These are phyloP conservation scores for Tolypeutes matacus DNA, from an alignment of 2,797 vertebrate species.

Conservation along the genomic window DNA sequence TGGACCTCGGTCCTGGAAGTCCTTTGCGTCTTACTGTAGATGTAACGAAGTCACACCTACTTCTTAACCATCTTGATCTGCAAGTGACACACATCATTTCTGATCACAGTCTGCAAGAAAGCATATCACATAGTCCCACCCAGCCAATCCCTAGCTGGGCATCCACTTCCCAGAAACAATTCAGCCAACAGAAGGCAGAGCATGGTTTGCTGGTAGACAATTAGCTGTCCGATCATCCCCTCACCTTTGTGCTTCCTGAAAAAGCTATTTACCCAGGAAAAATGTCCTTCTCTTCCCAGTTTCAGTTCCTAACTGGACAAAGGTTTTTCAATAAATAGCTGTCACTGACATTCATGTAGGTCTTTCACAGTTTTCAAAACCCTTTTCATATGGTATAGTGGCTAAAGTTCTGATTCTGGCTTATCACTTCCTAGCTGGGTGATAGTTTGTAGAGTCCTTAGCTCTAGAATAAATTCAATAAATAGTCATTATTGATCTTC, in stretches of 20 bases:
- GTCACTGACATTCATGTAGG: neutral
- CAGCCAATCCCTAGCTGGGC: neutral
- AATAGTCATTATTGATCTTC: slow-evolving; percentile 17
- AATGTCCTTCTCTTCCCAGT: neutral
- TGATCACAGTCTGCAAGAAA: neutral
- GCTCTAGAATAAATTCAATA: neutral
- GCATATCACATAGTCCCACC: neutral
- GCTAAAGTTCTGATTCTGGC: slow-evolving; percentile 18
- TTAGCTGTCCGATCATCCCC: neutral
- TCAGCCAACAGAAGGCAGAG: neutral
- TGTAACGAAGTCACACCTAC: neutral
- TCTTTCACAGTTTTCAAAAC: neutral
- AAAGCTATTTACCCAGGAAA: neutral
- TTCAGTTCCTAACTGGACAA: slow-evolving; percentile 2
- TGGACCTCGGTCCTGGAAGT: neutral
- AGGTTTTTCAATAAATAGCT: neutral
- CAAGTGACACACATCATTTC: slow-evolving; percentile 48
- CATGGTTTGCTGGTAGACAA: neutral
- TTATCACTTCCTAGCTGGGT: neutral
- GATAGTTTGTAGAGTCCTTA: neutral
- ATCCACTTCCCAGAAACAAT: slow-evolving; percentile 48
- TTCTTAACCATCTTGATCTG: slow-evolving; percentile 56
- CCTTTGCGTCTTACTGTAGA: neutral
- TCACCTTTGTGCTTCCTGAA: neutral
- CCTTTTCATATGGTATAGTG: neutral